Evolutionary conservation across 2,113 vertebrate species (phyloP), one percentile per base, ranked within the genome.

Genomic region (Ctenodactylus gundi): DNA sequence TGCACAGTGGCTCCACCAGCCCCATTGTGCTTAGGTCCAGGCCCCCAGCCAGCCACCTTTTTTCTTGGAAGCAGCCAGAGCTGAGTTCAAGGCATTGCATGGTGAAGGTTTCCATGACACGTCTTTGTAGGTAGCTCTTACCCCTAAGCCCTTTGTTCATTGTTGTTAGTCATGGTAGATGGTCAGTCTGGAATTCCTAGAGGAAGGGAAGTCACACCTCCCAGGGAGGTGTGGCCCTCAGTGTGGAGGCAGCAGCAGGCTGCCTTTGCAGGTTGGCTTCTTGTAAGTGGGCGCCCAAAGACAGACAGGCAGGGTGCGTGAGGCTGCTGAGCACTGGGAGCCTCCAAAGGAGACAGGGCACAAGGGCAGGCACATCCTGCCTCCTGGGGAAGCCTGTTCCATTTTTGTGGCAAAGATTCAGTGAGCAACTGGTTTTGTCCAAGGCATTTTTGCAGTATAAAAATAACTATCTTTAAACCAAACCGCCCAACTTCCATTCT

Each of bases 11-110:
- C 95, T 97, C 97, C 87, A 93, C 96, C 98, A 96, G 92, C 96
- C 92, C 98, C 94, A 4, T 97, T 98, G 98, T 98, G 98, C 98
- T 98, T 98, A 97, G 97, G 97, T 98, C 98, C 98, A 97, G 96
- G 93, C 62, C 62, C 91, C n/a, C 93, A 95, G 97, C 95, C 93
- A 86, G 72, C 95, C 86, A 95, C n/a, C 95, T 77, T 68, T 77
- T 68, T 0, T 68, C 60, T 10, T 8, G 34, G 96, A 93, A 62
- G 96, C 98, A 95, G 95, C 97, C 64, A 81, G 97, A 97, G 93
- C 4, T 91, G 96, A 97, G 94, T 83, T 97, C 95, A 98, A 98
- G 98, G 98, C 98, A 97, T 98, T 94, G 93, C 97, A 97, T 94
- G 70, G 90, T 98, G 97, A 98, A 97, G 97, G 96, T 97, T 97